Percentiles rank a stretch among this genome's conserved stretches.
Conservation (phyloP, 2,888 invertebrate genomes). For the Ectropis crepuscularia region DNA sequence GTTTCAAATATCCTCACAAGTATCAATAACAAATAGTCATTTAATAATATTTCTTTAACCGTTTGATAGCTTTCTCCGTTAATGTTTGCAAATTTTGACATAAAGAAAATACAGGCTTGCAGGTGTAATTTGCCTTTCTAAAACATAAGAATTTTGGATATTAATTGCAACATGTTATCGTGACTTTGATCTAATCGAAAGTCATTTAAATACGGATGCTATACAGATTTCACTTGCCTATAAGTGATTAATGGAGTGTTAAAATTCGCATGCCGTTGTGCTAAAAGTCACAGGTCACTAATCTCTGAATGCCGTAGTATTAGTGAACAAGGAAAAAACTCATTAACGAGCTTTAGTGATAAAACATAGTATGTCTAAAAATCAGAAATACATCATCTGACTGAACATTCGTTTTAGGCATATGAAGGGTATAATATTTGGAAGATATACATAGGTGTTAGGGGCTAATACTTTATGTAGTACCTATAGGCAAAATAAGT, state of each 20-base stretch:
- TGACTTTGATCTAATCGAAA: slow-evolving; percentile 36
- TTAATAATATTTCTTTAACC: neutral
- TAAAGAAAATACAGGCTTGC: neutral
- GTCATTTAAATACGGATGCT: slow-evolving; percentile 36
- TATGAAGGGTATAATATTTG: too few species aligned
- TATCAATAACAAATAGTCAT: neutral
- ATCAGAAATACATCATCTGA: too few species aligned
- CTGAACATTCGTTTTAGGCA: too few species aligned
- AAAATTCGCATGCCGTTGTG: slow-evolving; percentile 44
- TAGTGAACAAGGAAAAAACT: slow-evolving; percentile 23
- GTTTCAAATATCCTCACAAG: slow-evolving; percentile 2
- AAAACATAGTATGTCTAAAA: too few species aligned
- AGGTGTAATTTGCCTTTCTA: neutral
- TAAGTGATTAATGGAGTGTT: slow-evolving; percentile 57
- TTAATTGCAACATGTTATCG: slow-evolving; percentile 26
- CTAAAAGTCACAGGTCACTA: slow-evolving; percentile 37
- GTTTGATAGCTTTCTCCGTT: slow-evolving; percentile 4
- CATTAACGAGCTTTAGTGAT: too few species aligned
- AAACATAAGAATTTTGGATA: slow-evolving; percentile 17
- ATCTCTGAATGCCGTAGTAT: slow-evolving; percentile 43
- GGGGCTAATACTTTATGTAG: too few species aligned
- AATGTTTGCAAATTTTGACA: slow-evolving; percentile 4
- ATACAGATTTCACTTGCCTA: slow-evolving; percentile 35
- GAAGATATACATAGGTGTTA: too few species aligned
- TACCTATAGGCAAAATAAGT: too few species aligned